Evolutionary conservation across 2,113 vertebrate genomes (phyloP).

Genomic region (Cyanoliseus patagonus): DNA sequence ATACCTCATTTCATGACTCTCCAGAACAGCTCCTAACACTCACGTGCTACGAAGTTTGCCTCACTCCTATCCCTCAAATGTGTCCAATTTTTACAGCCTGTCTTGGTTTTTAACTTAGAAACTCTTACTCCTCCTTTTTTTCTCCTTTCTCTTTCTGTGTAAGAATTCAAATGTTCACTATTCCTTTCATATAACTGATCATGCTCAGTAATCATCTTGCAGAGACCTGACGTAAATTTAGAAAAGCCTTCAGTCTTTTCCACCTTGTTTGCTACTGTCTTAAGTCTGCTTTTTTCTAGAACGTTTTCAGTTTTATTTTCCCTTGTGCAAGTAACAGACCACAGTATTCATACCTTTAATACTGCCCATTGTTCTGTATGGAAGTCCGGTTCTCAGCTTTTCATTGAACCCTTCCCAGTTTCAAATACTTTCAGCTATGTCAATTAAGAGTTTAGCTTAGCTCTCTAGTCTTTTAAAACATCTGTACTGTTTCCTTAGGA

Average conservation of each 20-base stretch:
- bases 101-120: not conserved
- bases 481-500: not conserved
- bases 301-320: not conserved
- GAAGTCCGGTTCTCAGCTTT: not conserved
- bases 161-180: not conserved
- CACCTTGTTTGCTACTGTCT: not conserved
- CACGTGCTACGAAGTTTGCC: not conserved
- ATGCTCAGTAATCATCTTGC: not conserved
- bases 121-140: not conserved
- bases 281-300: not conserved
- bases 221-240: not conserved
- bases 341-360: not conserved
- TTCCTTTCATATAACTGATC: not conserved
- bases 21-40: not conserved
- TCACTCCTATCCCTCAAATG: not conserved
- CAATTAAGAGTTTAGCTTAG: not conserved
- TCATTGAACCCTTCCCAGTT: not conserved
- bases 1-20: not conserved
- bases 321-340: not conserved
- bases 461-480: not conserved
- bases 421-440: not conserved
- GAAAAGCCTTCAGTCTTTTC: not conserved
- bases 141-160: rapidly evolving
- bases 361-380: not conserved
- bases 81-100: not conserved